These are phyloP conservation scores for Anguilla japonica DNA, from an alignment of 2,113 vertebrate genomes.

Conservation along the genomic window DNA sequence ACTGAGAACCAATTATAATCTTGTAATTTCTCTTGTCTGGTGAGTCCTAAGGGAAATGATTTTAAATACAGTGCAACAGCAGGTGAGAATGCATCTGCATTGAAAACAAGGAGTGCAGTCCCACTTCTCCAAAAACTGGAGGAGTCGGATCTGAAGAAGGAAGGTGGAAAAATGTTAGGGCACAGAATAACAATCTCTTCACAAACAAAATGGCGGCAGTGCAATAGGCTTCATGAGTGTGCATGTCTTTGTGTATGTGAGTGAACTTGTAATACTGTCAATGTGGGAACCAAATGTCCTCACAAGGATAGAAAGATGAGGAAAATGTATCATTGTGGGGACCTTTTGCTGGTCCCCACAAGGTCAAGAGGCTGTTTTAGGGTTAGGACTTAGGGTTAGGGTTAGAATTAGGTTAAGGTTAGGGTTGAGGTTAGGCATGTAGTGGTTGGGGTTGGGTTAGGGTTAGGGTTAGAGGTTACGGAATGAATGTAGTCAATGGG, in stretches of 20 bases:
- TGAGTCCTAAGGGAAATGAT: constrained; percentile 37
- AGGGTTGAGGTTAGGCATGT: no score
- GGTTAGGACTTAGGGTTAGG: no score
- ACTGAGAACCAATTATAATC: constrained; percentile 52
- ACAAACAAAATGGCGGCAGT: neutral
- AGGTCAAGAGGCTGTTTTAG: no score
- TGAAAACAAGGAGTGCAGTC: neutral
- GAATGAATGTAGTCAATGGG: no score
- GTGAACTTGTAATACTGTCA: neutral
- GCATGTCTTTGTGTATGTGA: neutral
- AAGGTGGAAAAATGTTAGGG: neutral
- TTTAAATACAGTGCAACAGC: constrained; percentile 3
- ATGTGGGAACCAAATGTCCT: no score
- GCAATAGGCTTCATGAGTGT: neutral
- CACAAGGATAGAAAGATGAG: no score
- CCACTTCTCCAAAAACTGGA: neutral
- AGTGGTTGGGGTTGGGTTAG: no score
- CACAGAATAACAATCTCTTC: neutral
- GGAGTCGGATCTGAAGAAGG: neutral
- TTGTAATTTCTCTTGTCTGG: constrained; percentile 37
- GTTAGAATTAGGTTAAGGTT: no score
- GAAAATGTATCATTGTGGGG: no score
- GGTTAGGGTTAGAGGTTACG: no score
- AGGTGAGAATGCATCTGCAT: neutral
- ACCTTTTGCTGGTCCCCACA: no score